These are phyloP conservation scores for Brachycybe producta DNA, from an alignment of 2,888 invertebrate species.

Conservation along the genomic window DNA sequence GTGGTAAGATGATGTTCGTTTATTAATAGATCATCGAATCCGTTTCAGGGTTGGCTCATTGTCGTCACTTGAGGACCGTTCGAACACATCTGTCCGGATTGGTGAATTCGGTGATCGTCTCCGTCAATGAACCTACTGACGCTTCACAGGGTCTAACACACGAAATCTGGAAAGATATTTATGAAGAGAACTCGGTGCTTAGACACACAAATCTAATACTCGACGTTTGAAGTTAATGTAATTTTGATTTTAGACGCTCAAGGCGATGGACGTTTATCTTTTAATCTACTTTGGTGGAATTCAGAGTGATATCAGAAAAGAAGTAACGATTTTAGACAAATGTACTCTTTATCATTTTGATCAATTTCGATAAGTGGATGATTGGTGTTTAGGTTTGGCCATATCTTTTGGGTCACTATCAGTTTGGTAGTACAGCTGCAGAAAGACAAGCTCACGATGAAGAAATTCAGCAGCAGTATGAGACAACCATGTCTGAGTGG, in stretches of 20 bases:
- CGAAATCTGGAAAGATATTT: constrained; percentile 56
- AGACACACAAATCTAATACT: background rate
- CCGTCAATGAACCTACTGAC: constrained; percentile 27
- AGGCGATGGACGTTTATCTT: constrained; percentile 57
- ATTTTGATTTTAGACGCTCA: constrained; percentile 25
- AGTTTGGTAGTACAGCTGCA: constrained; percentile 55
- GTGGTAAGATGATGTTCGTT: constrained; percentile 10
- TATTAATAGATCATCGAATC: background rate
- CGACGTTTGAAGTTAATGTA: background rate
- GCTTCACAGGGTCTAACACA: constrained; percentile 50
- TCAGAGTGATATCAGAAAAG: constrained; percentile 46
- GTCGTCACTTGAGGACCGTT: constrained; percentile 81
- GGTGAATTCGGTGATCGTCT: constrained; percentile 48
- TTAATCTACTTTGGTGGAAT: constrained; percentile 80
- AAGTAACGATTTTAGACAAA: constrained; percentile 26
- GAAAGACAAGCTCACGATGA: constrained; percentile 52
- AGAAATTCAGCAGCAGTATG: constrained; percentile 60
- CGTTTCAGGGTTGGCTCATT: constrained; percentile 62
- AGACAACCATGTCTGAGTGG: constrained; percentile 91
- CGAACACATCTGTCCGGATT: constrained; percentile 81
- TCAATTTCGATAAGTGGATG: background rate
- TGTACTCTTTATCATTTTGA: background rate
- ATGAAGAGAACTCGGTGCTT: constrained; percentile 29
- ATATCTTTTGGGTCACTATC: constrained; percentile 71
- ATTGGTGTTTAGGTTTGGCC: constrained; percentile 56